A percentile compares a stretch with the other conserved stretches of the same genome.
These are phyloP conservation scores for Drosophila kuntzei DNA, from an alignment of 2,888 invertebrate genomes.

Conservation along the genomic window DNA sequence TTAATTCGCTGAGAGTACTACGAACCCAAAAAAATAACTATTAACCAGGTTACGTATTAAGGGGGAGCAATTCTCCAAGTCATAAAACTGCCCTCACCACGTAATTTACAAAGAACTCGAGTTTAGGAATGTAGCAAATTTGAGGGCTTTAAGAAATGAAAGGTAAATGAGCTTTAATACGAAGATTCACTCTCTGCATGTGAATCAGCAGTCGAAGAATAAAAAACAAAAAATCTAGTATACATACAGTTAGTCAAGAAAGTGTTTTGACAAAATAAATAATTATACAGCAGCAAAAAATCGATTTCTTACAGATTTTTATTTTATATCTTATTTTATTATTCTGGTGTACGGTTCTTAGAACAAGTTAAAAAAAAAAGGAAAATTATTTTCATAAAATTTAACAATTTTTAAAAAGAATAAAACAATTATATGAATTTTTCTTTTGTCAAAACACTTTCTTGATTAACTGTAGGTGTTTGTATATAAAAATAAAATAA, in stretches of 20 bases:
- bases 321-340: too few species aligned
- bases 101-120: constrained; percentile 12
- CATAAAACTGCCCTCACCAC: constrained; percentile 32
- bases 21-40: constrained; percentile 42
- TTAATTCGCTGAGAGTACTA: constrained; percentile 60
- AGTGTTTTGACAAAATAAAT: too few species aligned
- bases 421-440: too few species aligned
- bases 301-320: too few species aligned
- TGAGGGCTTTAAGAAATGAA: constrained; percentile 35
- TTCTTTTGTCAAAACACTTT: too few species aligned
- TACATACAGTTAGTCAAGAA: too few species aligned
- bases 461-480: too few species aligned
- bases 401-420: too few species aligned
- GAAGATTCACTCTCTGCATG: constrained; percentile 35
- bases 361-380: constrained; percentile 7
- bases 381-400: too few species aligned
- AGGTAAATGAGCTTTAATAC: constrained; percentile 64
- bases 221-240: constrained; percentile 18
- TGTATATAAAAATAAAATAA: constrained; percentile 22
- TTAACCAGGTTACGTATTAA: constrained; percentile 38
- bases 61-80: constrained; percentile 16
- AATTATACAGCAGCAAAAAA: too few species aligned
- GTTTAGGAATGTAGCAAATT: constrained; percentile 24
- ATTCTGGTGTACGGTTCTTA: too few species aligned
- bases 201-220: constrained; percentile 53